phyloP scores from a whole-genome alignment of 2,797 vertebrate species.

The Enoplosus armatus region DNA sequence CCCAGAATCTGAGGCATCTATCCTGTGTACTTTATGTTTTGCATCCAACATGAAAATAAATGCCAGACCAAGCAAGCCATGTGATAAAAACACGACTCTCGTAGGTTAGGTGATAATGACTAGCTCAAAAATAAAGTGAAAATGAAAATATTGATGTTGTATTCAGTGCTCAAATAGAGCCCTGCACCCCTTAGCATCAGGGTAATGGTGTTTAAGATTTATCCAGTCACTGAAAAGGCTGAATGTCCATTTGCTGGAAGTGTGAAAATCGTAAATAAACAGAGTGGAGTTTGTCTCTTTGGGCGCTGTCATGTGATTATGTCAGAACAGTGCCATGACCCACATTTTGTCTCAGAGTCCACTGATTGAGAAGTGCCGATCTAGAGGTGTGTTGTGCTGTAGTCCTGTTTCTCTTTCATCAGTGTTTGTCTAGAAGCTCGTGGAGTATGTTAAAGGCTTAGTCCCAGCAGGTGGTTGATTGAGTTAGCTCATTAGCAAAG shows the following conservation, averaged over 20 bases:
- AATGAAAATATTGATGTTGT: not conserved
- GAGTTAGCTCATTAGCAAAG: conserved; percentile 82
- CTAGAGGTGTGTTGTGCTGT: not conserved
- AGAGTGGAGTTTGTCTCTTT: not conserved
- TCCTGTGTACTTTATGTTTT: not conserved
- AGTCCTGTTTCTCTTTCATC: conserved; percentile 48
- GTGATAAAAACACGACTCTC: not conserved
- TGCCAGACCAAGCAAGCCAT: not conserved
- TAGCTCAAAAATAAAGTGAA: conserved; percentile 2
- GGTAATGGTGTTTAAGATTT: not conserved
- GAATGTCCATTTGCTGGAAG: not conserved
- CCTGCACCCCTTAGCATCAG: not conserved
- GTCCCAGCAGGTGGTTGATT: conserved; percentile 82
- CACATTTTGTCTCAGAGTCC: conserved; percentile 20
- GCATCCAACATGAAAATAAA: not conserved
- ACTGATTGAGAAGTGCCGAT: conserved; percentile 29
- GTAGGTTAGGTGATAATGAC: not conserved
- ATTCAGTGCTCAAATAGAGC: not conserved
- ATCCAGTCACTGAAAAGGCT: not conserved
- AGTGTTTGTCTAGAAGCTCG: conserved; percentile 52
- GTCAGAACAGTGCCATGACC: conserved; percentile 4
- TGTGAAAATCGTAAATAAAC: conserved; percentile 16
- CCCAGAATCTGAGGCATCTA: not conserved
- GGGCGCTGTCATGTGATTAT: not conserved
- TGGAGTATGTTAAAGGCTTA: conserved; percentile 68